Base-by-base conservation (phyloP, 1,140 invertebrate species). In the Leucophenga varia region DNA sequence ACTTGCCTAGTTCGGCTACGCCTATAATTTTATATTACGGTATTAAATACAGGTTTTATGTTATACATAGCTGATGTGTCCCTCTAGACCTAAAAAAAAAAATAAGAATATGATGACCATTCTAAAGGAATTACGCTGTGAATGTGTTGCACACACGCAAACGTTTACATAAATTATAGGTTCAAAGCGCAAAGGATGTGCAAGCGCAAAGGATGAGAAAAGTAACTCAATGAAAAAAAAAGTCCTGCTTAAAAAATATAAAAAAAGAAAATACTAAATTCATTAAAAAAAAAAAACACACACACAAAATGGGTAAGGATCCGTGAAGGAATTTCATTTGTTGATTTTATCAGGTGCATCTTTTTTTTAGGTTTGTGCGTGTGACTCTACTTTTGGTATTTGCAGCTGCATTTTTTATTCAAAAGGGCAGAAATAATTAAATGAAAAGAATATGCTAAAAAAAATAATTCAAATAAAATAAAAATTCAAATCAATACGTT, bases 31-130 rank as follows among this genome's bases (percentile, higher is more conserved):
- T 38, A 21, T 42, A 36, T 51, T 48, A 34, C 58, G 49, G 68
- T 67, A 68, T 67, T 67, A 68, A 67, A 43, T 53, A 63, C 64
- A 18, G 49, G 59, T 59, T 63, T 43, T 40, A 5, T 6, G 5
- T 25, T n/a, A n/a, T n/a, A n/a, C n/a, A n/a, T n/a, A n/a, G n/a
- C n/a, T n/a, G n/a, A n/a, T n/a, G n/a, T n/a, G n/a, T n/a, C n/a
- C n/a, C n/a, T n/a, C n/a, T n/a, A n/a, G n/a, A n/a, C n/a, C n/a
- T n/a, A n/a, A n/a, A n/a, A n/a, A n/a, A n/a, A n/a, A n/a, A n/a
- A n/a, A n/a, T n/a, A n/a, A n/a, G 22, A 5, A 25, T 25, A 10
- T 6, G 22, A 5, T 6, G 5, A 25, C 10, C 22, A 6, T 25
- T 25, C 10, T 25, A 6, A 25, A 10, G 22, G 22, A 25, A 6